Base-by-base conservation (phyloP, 2,797 vertebrate species). In the Odontamblyopus lacepedii region DNA sequence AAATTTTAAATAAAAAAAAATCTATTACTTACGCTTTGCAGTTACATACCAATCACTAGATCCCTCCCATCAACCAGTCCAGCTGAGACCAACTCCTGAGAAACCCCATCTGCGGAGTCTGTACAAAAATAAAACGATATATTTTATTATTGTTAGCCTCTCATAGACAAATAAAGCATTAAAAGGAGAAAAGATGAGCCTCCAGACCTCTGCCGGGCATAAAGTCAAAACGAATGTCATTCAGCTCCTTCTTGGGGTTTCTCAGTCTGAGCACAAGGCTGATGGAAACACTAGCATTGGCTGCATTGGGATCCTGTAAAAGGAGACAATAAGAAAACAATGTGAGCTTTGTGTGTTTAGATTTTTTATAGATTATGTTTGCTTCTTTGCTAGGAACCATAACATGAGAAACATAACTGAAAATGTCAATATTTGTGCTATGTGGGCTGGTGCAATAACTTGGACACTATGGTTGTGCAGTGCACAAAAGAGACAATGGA, bases 51-150 rank as follows among this genome's bases (percentile, higher is more conserved):
- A 11, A 98, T 96, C 80, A 98, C 96, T 78, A 98, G 87, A 85
- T 98, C 96, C 83, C 94, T 94, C 82, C 97, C 97, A 77, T 98
- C 97, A 19, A 98, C 97, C 82, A 98, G 94, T 68, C 97, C 97
- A 3, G 97, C 97, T 59, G 96, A 98, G 87, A 98, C 97, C 84
- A 98, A 93, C 81, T 98, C 97, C 90, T 98, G 97, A 76, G 97
- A 98, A 76, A 98, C 97, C 11, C 97, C 97, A 7, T 98, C 96
- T 48, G 97, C 96, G 23, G 96, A 97, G 91, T 98, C 97, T 98
- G 92, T 73, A 63, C 16, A 63, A 38, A 19, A 35, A 51, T 2
- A n/a, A 38, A 19, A 35, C 38, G 4, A n/a, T 9, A 67, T 27
- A 1, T n/a, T 55, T 11, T 57, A 2, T 18, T 38, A 38, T 8